Base-by-base conservation (phyloP, 2,113 vertebrate species). In the Syngnathus scovelli region DNA sequence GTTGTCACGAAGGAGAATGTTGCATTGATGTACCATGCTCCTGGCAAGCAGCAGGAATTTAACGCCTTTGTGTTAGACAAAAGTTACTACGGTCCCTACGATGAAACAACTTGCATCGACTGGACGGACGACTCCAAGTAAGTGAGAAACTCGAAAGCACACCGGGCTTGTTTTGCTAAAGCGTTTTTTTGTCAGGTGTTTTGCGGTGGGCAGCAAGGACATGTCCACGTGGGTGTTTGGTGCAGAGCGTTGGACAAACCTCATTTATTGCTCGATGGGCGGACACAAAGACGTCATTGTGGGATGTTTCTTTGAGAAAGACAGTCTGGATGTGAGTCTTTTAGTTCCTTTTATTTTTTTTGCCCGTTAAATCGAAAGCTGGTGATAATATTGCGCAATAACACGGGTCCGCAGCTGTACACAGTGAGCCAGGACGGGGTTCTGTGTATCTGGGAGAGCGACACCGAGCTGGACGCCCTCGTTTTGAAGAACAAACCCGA, bases 161-260 rank as follows among this genome's bases (percentile, higher is more conserved):
- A 46, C 44, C 15, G 13, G 44, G 13, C 44, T 46, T 46, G 6
- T 46, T 46, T 11, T 43, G 10, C 11, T 43, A 44, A 13, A 13
- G 11, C 9, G 12, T 43, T 75, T 59, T 36, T 51, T 16, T 54
- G 13, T 7, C 70, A 98, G 96, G 58, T 98, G 96, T 82, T 98
- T 99, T 68, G 96, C 89, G 9, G 92, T 99, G 5, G 97, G 97
- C 16, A 98, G 96, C 83, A 97, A 94, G 83, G 96, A 99, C 88
- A 98, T 93, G 94, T 95, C 94, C 0, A 96, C 95, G 0, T 99
- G 97, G 96, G 93, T 99, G 72, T 99, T 99, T 15, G 96, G 96
- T 66, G 94, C 95, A 0, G 93, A 99, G 71, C 94, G 96, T 78
- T 99, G 96, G 96, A 89, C 80, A 67, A 99, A 99, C 78, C 93